phyloP scores from a whole-genome alignment of 2,888 invertebrate species.

The Encarsia formosa region DNA sequence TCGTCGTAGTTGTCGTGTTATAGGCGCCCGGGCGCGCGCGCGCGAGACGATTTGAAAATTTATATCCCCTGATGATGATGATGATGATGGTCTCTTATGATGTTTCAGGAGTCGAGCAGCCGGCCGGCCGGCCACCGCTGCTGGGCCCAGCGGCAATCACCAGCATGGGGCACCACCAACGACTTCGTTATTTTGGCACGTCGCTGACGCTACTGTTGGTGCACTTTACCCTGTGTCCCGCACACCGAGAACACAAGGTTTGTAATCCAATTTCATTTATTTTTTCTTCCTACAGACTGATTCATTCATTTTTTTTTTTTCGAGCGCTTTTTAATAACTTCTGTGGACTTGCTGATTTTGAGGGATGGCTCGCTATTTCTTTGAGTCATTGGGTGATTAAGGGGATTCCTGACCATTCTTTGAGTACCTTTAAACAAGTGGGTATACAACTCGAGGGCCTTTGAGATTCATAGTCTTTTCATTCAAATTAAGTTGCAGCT shows the following conservation, averaged over 20 bases:
- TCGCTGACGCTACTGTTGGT: conserved; percentile 36
- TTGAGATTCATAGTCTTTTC: too few relatives aligned
- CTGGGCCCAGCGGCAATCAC: too few relatives aligned
- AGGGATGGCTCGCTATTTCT: background rate
- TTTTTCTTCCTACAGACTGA: background rate
- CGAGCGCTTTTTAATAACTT: background rate
- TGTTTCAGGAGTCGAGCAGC: conserved; percentile 23
- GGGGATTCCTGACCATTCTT: too few relatives aligned
- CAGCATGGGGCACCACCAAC: too few relatives aligned
- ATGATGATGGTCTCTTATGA: background rate
- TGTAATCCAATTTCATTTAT: conserved; percentile 16
- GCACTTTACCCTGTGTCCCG: conserved; percentile 37
- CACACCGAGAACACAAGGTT: conserved; percentile 50
- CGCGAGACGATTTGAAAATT: conserved; percentile 6
- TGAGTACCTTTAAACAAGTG: too few relatives aligned
- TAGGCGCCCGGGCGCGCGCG: background rate
- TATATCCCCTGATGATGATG: too few relatives aligned
- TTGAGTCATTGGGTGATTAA: too few relatives aligned
- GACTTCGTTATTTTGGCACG: conserved; percentile 32
- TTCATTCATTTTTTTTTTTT: background rate
- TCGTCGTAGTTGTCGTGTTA: too few relatives aligned
- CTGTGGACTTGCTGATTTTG: background rate
- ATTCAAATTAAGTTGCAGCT: too few relatives aligned
- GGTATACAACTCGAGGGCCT: too few relatives aligned
- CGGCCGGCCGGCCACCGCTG: too few relatives aligned